Conservation (phyloP, 2,113 vertebrate genomes). For the Pelecanoides urinatrix region DNA sequence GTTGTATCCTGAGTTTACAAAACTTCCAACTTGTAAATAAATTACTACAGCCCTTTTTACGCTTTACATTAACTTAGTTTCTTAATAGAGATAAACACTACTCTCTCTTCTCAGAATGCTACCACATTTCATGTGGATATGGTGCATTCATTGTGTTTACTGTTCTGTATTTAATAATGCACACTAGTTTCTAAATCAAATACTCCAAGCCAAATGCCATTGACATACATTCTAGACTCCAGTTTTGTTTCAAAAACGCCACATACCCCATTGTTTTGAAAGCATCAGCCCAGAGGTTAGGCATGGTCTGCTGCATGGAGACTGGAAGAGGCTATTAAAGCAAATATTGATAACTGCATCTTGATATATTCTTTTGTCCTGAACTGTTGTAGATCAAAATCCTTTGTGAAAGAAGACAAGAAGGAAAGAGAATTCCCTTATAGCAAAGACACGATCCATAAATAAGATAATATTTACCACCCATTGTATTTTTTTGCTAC, state of each 20-base stretch:
- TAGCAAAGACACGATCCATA: not conserved
- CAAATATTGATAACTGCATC: not conserved
- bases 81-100: not conserved
- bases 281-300: not conserved
- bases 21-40: not conserved
- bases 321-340: not conserved
- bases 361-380: not conserved
- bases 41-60: not conserved
- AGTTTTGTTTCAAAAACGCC: not conserved
- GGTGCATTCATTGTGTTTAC: not conserved
- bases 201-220: not conserved
- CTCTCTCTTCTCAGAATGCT: not conserved
- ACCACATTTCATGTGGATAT: not conserved
- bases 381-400: not conserved
- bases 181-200: not conserved
- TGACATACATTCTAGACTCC: not conserved
- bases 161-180: not conserved
- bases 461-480: not conserved
- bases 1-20: not conserved
- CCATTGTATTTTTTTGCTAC: not conserved
- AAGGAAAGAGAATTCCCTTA: not conserved
- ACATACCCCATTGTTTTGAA: not conserved
- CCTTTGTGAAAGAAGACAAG: not conserved
- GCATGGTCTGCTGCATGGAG: not conserved
- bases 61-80: not conserved